Evolutionary conservation across 2,888 invertebrate species (phyloP).

Genomic region (Drosophila dives): DNA sequence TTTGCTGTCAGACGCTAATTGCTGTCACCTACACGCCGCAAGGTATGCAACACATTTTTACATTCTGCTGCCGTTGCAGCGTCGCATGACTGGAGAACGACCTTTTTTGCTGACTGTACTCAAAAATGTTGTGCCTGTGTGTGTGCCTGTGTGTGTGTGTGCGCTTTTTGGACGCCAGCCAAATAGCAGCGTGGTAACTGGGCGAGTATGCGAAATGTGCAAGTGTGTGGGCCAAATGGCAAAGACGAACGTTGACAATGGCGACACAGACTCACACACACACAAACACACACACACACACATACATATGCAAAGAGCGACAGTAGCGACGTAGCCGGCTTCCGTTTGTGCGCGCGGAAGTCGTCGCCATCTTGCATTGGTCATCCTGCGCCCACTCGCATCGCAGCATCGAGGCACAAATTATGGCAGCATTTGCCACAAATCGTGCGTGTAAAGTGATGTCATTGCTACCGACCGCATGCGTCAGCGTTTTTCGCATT

Average conservation of each 20-base stretch:
- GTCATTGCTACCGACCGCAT: conserved; percentile 70
- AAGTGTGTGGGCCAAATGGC: conserved; percentile 48
- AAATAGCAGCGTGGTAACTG: conserved; percentile 46
- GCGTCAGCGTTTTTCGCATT: conserved; percentile 67
- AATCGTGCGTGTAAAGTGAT: conserved; percentile 81
- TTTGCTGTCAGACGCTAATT: conserved; percentile 50
- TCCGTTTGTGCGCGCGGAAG: conserved; percentile 77
- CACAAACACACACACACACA: conserved; percentile 15
- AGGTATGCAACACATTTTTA: conserved; percentile 55
- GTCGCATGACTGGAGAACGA: conserved; percentile 19
- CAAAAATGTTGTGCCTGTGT: conserved; percentile 57
- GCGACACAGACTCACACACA: conserved; percentile 41
- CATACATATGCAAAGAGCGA: conserved; percentile 11
- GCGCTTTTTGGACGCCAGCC: conserved; percentile 66
- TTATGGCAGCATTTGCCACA: conserved; percentile 80
- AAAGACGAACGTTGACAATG: conserved; percentile 73
- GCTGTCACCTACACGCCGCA: conserved; percentile 44
- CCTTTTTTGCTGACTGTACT: conserved; percentile 78
- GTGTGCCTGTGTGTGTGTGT: conserved; percentile 24
- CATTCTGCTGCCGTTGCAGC: conserved; percentile 6
- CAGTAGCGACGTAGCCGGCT: conserved; percentile 65
- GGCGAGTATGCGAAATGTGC: conserved; percentile 16
- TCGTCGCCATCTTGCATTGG: conserved; percentile 79
- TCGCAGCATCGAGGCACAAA: conserved; percentile 64
- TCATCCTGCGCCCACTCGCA: conserved; percentile 77